Conservation (phyloP, 1,140 invertebrate species). For the Aphis craccivora region DNA sequence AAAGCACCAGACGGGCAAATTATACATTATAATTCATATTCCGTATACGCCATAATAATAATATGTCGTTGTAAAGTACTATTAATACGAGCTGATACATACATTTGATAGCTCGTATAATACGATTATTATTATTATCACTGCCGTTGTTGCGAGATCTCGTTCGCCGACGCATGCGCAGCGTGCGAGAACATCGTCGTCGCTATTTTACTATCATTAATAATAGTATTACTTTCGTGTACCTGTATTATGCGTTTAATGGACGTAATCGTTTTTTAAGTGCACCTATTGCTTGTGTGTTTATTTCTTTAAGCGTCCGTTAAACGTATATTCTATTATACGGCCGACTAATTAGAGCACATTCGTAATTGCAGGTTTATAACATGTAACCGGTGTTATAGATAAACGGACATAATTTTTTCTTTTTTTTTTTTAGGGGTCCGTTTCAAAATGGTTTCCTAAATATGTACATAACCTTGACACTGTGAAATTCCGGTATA, state of each 20-base stretch:
- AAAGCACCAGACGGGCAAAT: not conserved
- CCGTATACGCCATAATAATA: not conserved
- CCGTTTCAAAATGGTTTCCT: slow-evolving; percentile 14
- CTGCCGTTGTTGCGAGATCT: not conserved
- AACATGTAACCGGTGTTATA: slow-evolving; percentile 4
- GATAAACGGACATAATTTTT: slow-evolving; percentile 1
- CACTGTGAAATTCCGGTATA: not conserved
- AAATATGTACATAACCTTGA: slow-evolving; percentile 10
- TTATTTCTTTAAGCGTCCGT: slow-evolving; percentile 34
- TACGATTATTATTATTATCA: slow-evolving; percentile 6
- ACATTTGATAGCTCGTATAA: not conserved
- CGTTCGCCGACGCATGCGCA: not conserved
- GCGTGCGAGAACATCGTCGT: not conserved
- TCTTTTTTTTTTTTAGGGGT: not conserved
- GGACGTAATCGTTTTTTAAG: slow-evolving; percentile 50
- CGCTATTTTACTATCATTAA: slow-evolving; percentile 6
- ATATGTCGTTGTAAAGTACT: not conserved
- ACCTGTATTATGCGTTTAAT: not conserved
- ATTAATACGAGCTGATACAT: not conserved
- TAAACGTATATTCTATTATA: slow-evolving; percentile 25
- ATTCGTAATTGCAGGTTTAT: slow-evolving; percentile 19
- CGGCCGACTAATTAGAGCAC: slow-evolving; percentile 13
- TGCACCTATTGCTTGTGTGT: not conserved
- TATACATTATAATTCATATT: not conserved
- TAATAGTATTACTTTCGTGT: not conserved